Base-by-base conservation (phyloP, 1,140 invertebrate species). In the Piezodorus guildinii region DNA sequence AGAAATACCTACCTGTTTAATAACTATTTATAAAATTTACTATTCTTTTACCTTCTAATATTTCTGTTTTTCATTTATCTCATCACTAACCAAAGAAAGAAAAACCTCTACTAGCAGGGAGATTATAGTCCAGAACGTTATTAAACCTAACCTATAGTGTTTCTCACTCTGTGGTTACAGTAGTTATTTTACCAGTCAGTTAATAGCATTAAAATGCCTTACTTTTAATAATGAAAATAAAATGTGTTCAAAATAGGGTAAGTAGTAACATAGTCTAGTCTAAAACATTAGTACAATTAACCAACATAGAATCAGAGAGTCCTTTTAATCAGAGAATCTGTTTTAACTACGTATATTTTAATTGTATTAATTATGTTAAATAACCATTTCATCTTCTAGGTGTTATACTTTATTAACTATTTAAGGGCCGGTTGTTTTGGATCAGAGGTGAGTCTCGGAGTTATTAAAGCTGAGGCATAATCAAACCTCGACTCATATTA, bases 221-320 rank as follows among this genome's bases (percentile, higher is more conserved):
- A 60, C 16, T 60, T 17, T 60, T 44, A 39, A 39, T 17, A 43
- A 44, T 60, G 25, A 27, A 23, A 19, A 16, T 56, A 60, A 34
- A 60, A 60, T 60, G 58, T 60, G 58, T 60, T 60, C 58, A 60
- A 60, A 17, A 60, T 60, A 60, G 30, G 16, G 21, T 51, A 62
- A 51, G 62, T 30, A 43, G 62, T 62, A 62, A 62, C 62, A 30
- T 62, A 62, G 62, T 62, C 62, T 62, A 62, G 62, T 62, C 62
- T 49, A 54, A 19, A 52, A 17, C n/a, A 62, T 62, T 34, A 17
- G 62, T 62, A 62, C 62, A 62, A 62, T 51, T 51, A 62, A 49
- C 45, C 49, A 27, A 34, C 49, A 23, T 62, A 17, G n/a, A 51
- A n/a, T 52, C 43, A 56, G 17, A 52, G 23, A 21, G 49, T 30